phyloP scores from a whole-genome alignment of 2,113 vertebrate species.

The Donacobius atricapilla region DNA sequence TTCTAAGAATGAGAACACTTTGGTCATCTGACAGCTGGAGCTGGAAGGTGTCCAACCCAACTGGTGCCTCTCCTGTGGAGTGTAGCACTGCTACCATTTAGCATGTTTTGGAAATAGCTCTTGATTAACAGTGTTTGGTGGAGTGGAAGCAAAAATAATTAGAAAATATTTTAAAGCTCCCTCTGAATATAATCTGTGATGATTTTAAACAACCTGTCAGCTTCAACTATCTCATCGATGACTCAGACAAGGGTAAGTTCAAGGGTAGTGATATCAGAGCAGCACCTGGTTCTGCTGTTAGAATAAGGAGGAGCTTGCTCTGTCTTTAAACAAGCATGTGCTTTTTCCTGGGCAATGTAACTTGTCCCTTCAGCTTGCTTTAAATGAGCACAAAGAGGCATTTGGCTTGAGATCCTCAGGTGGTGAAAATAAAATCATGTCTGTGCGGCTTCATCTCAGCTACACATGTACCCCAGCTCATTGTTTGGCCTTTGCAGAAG shows the following conservation, averaged over 20 bases:
- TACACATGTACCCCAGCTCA: background rate
- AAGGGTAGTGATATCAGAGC: background rate
- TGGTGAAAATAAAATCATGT: background rate
- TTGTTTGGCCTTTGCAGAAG: background rate
- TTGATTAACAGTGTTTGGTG: constrained; percentile 53
- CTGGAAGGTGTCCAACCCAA: constrained; percentile 40
- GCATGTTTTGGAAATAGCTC: constrained; percentile 28
- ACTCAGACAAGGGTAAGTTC: constrained; percentile 15
- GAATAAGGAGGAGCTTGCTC: background rate
- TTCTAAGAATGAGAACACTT: background rate
- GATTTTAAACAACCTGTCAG: constrained; percentile 49
- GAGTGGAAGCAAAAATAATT: constrained; percentile 68
- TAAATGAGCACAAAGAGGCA: background rate
- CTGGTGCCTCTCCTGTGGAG: background rate
- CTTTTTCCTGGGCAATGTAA: background rate
- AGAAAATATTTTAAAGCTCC: constrained; percentile 54
- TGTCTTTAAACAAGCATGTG: background rate
- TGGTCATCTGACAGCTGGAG: background rate
- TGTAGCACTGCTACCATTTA: background rate
- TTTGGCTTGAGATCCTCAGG: background rate
- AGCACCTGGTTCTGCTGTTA: background rate
- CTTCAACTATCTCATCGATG: background rate
- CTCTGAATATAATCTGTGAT: background rate
- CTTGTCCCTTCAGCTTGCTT: background rate
- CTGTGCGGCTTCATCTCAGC: background rate